A percentile compares a stretch with the other conserved stretches of the same genome.
phyloP scores from a whole-genome alignment of 2,113 vertebrate genomes.

The Otis tarda region DNA sequence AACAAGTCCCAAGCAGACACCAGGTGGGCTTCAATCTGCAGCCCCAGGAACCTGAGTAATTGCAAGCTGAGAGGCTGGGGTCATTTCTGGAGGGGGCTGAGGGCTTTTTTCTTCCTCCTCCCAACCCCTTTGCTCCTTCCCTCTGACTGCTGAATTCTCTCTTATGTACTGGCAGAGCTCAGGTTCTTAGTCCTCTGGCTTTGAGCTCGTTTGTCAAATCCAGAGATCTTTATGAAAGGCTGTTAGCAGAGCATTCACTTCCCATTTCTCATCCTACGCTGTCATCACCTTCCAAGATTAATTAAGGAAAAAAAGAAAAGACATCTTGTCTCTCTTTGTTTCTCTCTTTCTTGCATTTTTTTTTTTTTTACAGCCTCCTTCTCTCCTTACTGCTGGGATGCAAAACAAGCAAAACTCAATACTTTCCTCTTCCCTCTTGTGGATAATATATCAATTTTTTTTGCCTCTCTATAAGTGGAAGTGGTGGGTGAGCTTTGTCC shows the following conservation, averaged over 20 bases:
- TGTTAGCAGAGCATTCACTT: constrained; percentile 74
- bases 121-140: not conserved
- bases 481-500: not conserved
- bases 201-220: constrained; percentile 68
- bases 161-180: constrained; percentile 43
- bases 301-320: constrained; percentile 65
- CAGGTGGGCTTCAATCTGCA: not conserved
- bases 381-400: not conserved
- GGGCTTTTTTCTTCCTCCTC: not conserved
- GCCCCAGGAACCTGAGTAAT: not conserved
- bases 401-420: constrained; percentile 2
- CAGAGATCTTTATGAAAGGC: constrained; percentile 69
- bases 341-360: not conserved
- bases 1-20: not conserved
- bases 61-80: not conserved
- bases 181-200: constrained; percentile 15
- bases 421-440: not conserved
- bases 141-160: not conserved
- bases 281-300: constrained; percentile 70
- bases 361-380: not conserved
- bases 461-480: not conserved
- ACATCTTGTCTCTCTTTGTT: constrained; percentile 53
- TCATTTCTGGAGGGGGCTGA: not conserved
- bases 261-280: constrained; percentile 67
- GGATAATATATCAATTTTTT: not conserved